A percentile compares a stretch with the other conserved stretches of the same genome.
Evolutionary conservation across 2,888 invertebrate species (phyloP).

Genomic region (Gymnosoma rotundatum): DNA sequence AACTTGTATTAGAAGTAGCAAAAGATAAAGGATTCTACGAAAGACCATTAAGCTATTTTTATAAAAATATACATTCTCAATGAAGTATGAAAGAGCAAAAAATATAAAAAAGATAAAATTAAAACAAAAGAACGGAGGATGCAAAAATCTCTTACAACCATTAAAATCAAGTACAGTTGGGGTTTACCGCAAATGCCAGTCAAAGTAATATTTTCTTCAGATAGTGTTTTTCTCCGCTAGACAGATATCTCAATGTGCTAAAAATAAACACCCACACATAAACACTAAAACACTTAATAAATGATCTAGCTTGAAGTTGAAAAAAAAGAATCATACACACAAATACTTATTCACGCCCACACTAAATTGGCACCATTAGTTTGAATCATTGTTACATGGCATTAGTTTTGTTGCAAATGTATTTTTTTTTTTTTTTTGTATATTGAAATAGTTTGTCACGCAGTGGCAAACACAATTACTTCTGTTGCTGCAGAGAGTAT

Average conservation of each 20-base stretch:
- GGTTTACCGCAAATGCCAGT: slow-evolving; percentile 61
- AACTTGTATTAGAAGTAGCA: background rate
- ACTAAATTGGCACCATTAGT: slow-evolving; percentile 32
- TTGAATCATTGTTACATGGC: slow-evolving; percentile 38
- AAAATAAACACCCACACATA: background rate
- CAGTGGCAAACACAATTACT: background rate
- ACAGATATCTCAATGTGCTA: slow-evolving; percentile 7
- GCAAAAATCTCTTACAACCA: slow-evolving; percentile 51
- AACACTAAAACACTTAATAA: slow-evolving; percentile 7
- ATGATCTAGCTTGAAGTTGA: slow-evolving; percentile 8
- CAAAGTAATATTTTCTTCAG: slow-evolving; percentile 62
- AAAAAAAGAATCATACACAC: background rate
- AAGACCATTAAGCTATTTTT: slow-evolving; percentile 26
- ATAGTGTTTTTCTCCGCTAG: slow-evolving; percentile 1
- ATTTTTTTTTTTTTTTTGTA: slow-evolving; percentile 58
- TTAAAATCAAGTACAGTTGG: slow-evolving; percentile 66
- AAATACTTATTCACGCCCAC: background rate
- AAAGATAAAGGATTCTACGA: slow-evolving; percentile 6
- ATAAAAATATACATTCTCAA: slow-evolving; percentile 51
- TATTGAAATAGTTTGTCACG: slow-evolving; percentile 58
- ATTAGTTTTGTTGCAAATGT: slow-evolving; percentile 17
- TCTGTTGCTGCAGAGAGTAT: background rate
- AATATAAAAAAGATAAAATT: background rate
- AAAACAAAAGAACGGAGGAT: slow-evolving; percentile 30
- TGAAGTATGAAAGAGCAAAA: slow-evolving; percentile 45